Evolutionary conservation across 2,888 invertebrate species (phyloP), one percentile per base, ranked within the genome.

Genomic region (Schrankia costaestrigalis): DNA sequence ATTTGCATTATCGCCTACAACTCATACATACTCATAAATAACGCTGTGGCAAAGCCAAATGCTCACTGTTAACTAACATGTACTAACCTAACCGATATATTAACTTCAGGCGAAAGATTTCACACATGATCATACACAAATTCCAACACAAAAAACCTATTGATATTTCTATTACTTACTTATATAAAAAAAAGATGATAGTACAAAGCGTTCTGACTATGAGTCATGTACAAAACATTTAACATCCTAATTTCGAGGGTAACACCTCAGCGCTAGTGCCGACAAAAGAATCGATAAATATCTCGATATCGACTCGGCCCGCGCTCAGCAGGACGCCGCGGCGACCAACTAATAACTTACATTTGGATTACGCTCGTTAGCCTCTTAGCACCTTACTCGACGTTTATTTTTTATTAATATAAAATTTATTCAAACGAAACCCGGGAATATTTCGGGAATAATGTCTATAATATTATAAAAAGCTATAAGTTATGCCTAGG

Each of bases 361-460:
- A 81, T 76, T 77, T 70, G 78, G 84, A 85, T 85, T 85, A 85
- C 77, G 75, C 85, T 85, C 85, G 84, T 85, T 85, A 86, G 80
- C 71, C 80, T 83, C 84, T 85, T 85, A 80, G 82, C 86, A 84
- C 85, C 86, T 85, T 84, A 69, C 61, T 69, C 69, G 71, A 76
- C 78, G 70, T 78, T 82, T 78, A 75, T 75, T 79, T 83, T 79
- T 82, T 82, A 78, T 81, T 78, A 79, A 81, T 78, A 82, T 57
- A 75, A 69, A 84, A 81, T 80, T 83, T 85, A 84, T 85, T 85
- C 78, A 79, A 79, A 80, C 75, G 72, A 71, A 57, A 31, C 59
- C 64, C 71, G 63, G 64, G 71, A 70, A 77, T 74, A 75, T 81
- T 82, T 81, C 67, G 74, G 76, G 69, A 73, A 79, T 83, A 83